Evolutionary conservation across 1,140 invertebrate species (phyloP).

Genomic region (Drosophila nigromelanica): DNA sequence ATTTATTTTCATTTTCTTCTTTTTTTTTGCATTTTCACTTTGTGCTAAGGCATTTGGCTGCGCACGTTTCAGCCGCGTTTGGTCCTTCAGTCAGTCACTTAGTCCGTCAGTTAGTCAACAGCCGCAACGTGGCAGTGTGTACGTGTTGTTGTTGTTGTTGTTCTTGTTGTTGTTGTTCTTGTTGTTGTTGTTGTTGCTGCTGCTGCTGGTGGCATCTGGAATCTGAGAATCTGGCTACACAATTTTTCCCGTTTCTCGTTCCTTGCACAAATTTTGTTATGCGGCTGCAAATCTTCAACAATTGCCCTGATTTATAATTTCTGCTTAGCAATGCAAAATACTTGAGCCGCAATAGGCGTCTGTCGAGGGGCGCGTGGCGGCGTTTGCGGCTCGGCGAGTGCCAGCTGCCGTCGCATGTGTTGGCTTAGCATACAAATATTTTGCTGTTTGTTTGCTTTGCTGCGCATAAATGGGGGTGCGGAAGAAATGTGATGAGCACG

Average conservation of each 20-base stretch:
- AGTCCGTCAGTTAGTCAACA: constrained; percentile 41
- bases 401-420: constrained; percentile 74
- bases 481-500: constrained; percentile 73
- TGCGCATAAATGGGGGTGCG: constrained; percentile 68
- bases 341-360: constrained; percentile 70
- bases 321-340: constrained; percentile 82
- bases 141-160: too few relatives aligned
- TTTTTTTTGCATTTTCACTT: constrained; percentile 53
- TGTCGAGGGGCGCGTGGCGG: neutral
- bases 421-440: constrained; percentile 82
- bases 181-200: constrained; percentile 20
- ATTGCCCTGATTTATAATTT: constrained; percentile 82
- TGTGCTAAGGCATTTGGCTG: constrained; percentile 69
- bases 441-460: constrained; percentile 80
- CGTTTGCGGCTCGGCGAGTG: constrained; percentile 36
- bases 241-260: neutral
- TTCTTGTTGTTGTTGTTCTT: constrained; percentile 15
- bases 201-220: constrained; percentile 20
- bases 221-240: constrained; percentile 18
- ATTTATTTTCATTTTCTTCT: neutral
- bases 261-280: constrained; percentile 70
- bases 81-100: constrained; percentile 40
- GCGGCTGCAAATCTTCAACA: constrained; percentile 82
- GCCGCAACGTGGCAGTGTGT: constrained; percentile 30
- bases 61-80: constrained; percentile 52